phyloP scores from a whole-genome alignment of 2,888 invertebrate species.

The Chrysolina americana region DNA sequence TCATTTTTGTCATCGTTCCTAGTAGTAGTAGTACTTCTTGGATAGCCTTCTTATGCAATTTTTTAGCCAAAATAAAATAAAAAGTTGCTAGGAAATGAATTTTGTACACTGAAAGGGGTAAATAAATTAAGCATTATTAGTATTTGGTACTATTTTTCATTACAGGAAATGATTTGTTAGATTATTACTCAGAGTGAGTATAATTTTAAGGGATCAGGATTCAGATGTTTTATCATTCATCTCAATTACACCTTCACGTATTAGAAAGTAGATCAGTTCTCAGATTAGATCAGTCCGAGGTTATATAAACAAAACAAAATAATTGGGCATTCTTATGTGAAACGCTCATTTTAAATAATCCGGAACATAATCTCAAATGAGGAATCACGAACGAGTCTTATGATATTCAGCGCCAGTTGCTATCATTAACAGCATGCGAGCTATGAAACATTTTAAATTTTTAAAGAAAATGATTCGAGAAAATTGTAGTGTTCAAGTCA shows the following conservation, averaged over 20 bases:
- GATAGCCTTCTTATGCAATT: too few relatives aligned
- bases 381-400: neutral
- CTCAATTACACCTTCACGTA: neutral
- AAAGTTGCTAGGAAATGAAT: too few relatives aligned
- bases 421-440: constrained; percentile 3
- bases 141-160: too few relatives aligned
- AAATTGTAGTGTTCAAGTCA: constrained; percentile 1
- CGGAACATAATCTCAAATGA: neutral
- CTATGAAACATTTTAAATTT: neutral
- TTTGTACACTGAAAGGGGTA: too few relatives aligned
- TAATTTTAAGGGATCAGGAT: too few relatives aligned
- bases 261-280: neutral
- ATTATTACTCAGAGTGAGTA: too few relatives aligned
- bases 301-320: neutral
- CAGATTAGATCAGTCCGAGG: neutral
- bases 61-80: too few relatives aligned
- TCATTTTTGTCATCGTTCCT: too few relatives aligned
- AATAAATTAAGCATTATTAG: too few relatives aligned
- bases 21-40: too few relatives aligned
- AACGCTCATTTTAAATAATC: neutral
- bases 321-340: neutral
- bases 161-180: too few relatives aligned
- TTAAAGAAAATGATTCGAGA: neutral
- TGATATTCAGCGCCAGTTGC: neutral
- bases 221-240: neutral